phyloP scores from a whole-genome alignment of 2,113 vertebrate genomes.

The Aleadryas rufinucha region DNA sequence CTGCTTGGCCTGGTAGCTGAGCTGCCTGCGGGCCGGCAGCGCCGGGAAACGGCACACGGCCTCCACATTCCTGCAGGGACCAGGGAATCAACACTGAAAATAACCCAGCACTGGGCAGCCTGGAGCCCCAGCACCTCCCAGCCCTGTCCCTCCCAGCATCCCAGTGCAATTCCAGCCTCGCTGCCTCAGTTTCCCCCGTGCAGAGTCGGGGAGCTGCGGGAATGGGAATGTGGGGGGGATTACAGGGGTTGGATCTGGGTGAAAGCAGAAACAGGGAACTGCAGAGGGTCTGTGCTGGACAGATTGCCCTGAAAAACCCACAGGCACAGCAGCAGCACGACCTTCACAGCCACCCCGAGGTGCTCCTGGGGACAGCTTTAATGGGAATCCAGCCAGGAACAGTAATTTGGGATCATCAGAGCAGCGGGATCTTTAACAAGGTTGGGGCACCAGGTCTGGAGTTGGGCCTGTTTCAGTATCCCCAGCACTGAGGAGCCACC shows the following conservation, averaged over 20 bases:
- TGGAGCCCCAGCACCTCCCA: neutral
- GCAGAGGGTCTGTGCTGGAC: neutral
- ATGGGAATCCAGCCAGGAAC: neutral
- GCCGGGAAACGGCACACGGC: constrained; percentile 84
- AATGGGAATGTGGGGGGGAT: neutral
- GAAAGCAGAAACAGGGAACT: neutral
- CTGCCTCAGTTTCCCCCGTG: neutral
- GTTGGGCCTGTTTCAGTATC: neutral
- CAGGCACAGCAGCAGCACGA: fast-evolving
- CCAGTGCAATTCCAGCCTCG: fast-evolving
- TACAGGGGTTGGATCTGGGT: neutral
- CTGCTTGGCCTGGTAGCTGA: constrained; percentile 95
- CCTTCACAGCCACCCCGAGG: fast-evolving
- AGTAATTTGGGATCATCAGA: neutral
- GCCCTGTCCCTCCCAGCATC: neutral
- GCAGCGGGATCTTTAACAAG: neutral
- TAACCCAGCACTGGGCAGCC: fast-evolving
- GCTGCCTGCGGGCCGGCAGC: constrained; percentile 82
- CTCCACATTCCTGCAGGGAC: constrained; percentile 80
- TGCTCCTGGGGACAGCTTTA: neutral
- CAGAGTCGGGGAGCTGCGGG: neutral
- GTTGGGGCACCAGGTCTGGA: neutral
- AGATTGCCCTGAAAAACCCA: neutral
- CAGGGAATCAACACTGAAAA: fast-evolving
- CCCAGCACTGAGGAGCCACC: neutral